Base-by-base conservation (phyloP, 2,113 vertebrate genomes). In the Rhinogobius similis region DNA sequence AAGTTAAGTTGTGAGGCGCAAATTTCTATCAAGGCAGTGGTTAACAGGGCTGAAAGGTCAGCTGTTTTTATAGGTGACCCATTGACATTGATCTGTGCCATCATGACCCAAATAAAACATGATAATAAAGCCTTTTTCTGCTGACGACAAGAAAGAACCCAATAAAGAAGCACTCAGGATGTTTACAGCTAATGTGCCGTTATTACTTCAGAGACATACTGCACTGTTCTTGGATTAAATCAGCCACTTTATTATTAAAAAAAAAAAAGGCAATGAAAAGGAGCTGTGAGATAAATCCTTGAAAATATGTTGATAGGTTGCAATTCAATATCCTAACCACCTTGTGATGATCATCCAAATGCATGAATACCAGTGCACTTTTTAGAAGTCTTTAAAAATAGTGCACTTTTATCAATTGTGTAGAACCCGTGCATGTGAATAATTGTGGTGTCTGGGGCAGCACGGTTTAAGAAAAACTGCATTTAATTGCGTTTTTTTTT, bases 101-200 rank as follows among this genome's bases (percentile, higher is more conserved):
- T 36, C 29, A 61, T 38, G 29, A 20, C 58, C 29, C 29, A n/a
- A 36, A 61, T 61, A 61, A 61, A 61, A 61, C 29, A 61, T n/a
- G 29, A 38, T 36, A 38, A 38, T 61, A 21, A 36, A 38, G 58
- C 8, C 16, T 36, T 58, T 55, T 61, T 61, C 29, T 36, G 27
- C 58, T 61, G 18, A 61, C 32, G 21, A 61, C 13, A n/a, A 61
- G 32, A 32, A 36, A 36, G 18, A 36, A 61, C 7, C 14, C 16
- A 24, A 55, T 38, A 61, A 61, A 61, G 58, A n/a, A 61, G 29
- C 58, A 61, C 58, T 61, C 29, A 58, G 55, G 7, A 18, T 38
- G 18, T 38, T 61, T 61, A 36, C 58, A 36, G 18, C 1, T 36
- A 36, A 38, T 36, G 58, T n/a, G 18, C 29, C 5, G 20, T 61